Base-by-base conservation (phyloP, 2,888 invertebrate species). In the Acanthosepion esculentum region DNA sequence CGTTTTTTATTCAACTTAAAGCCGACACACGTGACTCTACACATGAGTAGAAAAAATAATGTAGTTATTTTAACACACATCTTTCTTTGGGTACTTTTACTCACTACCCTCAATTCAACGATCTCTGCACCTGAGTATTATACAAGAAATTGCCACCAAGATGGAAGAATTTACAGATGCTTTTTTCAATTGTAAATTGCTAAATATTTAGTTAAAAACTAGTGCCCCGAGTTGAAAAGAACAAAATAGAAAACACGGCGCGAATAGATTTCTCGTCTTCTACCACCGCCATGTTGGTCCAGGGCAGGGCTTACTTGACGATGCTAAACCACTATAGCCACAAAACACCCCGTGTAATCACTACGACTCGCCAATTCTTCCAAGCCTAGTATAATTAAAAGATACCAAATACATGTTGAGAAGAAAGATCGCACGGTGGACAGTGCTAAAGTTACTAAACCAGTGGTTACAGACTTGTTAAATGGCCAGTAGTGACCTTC, bases 401-500 rank as follows among this genome's bases (percentile, higher is more conserved):
- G 15, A 78, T 23, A 1, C 5, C 78, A 33, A 78, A 33, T 78
- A 33, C 8, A n/a, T 8, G 78, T 15, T 0, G 15, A 4, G 15
- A 3, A 78, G 15, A 12, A n/a, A 33, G 78, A n/a, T 18, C 59
- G 20, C 20, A 20, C 5, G 1, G 6, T 3, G 59, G 6, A 59
- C 26, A 23, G 59, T 78, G 78, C 78, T 33, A 78, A 78, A 78
- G n/a, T 78, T 78, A 33, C 33, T 78, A n/a, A 41, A 78, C 78
- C 78, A 78, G 78, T 78, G 78, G 78, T 78, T 78, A 12, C 0
- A n/a, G 78, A 15, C n/a, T n/a, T 78, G 33, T 78, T 78, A 78
- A 78, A 78, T 78, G 33, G 78, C n/a, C 78, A 78, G n/a, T 78
- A 78, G 78, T 78, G 78, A 78, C 78, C 78, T 78, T 78, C n/a